These are phyloP conservation scores for Tamias sibiricus DNA, from an alignment of 2,113 vertebrate genomes.

Conservation along the genomic window DNA sequence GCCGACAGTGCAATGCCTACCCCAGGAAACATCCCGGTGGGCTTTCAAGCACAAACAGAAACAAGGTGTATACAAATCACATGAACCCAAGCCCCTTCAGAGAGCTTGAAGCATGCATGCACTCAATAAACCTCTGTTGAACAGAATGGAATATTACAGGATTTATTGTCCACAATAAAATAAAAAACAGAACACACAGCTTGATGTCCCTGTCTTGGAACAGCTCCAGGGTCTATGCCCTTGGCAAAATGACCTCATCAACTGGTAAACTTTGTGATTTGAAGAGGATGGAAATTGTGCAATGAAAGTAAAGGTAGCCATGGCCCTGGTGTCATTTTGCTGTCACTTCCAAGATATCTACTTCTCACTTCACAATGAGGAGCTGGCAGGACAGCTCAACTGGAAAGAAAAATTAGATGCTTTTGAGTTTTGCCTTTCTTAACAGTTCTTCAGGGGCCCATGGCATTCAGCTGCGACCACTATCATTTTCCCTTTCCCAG, in stretches of 20 bases:
- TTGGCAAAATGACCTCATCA: conserved; percentile 39
- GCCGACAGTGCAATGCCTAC: neutral
- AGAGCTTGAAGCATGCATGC: neutral
- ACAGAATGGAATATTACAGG: neutral
- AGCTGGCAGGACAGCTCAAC: neutral
- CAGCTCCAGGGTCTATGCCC: neutral
- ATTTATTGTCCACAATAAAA: conserved; percentile 45
- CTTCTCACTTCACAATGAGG: neutral
- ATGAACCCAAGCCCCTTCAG: neutral
- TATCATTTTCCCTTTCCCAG: conserved; percentile 70
- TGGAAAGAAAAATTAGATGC: conserved; percentile 8
- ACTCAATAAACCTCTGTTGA: neutral
- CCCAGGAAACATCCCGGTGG: neutral
- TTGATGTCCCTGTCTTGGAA: neutral
- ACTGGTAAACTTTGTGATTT: neutral
- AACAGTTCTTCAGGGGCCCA: conserved; percentile 23
- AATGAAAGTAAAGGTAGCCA: neutral
- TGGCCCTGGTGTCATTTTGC: neutral
- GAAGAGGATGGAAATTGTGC: neutral
- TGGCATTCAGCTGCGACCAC: conserved; percentile 53
- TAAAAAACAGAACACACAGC: neutral
- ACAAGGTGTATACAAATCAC: conserved; percentile 24
- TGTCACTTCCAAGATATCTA: neutral
- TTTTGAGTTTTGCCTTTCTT: neutral
- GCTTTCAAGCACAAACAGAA: conserved; percentile 15